phyloP scores from a whole-genome alignment of 92 coral and sea anemone species.

The Isaurus tuberculatus region DNA sequence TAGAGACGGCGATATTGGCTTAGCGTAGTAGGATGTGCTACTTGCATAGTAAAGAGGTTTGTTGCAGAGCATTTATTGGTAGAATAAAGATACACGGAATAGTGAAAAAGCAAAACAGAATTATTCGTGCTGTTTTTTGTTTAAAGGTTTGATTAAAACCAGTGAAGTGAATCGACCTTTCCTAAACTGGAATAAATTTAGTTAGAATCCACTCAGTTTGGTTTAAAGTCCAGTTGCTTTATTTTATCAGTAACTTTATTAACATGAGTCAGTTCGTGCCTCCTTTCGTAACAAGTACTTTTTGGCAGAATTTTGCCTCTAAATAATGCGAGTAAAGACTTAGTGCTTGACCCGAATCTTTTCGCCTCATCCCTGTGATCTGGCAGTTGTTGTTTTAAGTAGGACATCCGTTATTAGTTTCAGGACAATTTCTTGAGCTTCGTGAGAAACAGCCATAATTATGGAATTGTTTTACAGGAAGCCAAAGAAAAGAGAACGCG shows the following conservation, averaged over 20 bases:
- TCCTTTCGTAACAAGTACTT: neutral
- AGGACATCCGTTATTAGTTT: slow-evolving; percentile 8
- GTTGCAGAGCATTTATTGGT: slow-evolving; percentile 9
- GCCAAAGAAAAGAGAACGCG: too few relatives aligned
- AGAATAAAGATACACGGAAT: neutral
- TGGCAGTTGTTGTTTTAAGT: slow-evolving; percentile 19
- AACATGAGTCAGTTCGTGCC: neutral
- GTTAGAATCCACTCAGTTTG: slow-evolving; percentile 1
- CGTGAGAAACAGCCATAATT: neutral
- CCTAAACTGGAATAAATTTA: neutral
- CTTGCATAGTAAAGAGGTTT: slow-evolving; percentile 47
- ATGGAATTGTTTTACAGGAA: neutral
- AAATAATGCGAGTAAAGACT: neutral
- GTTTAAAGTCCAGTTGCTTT: slow-evolving; percentile 8
- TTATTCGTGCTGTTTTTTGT: slow-evolving; percentile 22
- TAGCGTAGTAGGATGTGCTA: slow-evolving; percentile 38
- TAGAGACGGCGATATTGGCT: slow-evolving; percentile 37
- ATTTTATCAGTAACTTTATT: neutral
- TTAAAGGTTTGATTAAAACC: slow-evolving; percentile 20
- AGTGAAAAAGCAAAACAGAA: slow-evolving; percentile 39
- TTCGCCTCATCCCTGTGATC: neutral
- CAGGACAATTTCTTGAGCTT: slow-evolving; percentile 2
- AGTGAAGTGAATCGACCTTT: slow-evolving; percentile 50
- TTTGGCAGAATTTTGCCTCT: neutral
- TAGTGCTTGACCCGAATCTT: slow-evolving; percentile 5